phyloP scores from a whole-genome alignment of 1,140 invertebrate genomes.

The Babylonia areolata region DNA sequence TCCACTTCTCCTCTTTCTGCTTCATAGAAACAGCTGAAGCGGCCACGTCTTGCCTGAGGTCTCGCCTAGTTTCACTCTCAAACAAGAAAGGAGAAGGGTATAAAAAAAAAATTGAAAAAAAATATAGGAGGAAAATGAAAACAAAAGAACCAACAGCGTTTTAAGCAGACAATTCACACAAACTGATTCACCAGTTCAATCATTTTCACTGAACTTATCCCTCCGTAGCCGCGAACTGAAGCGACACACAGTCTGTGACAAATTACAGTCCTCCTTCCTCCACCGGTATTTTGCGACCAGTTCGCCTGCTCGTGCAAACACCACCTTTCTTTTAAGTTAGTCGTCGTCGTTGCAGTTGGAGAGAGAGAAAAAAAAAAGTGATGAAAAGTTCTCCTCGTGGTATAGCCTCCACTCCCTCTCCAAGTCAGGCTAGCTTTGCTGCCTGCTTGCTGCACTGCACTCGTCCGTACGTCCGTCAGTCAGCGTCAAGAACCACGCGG shows the following conservation, averaged over 20 bases:
- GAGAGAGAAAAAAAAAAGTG: not conserved
- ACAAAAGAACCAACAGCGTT: not conserved
- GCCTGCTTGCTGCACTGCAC: not conserved
- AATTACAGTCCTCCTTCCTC: not conserved
- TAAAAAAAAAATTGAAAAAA: not conserved
- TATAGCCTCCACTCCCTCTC: not conserved
- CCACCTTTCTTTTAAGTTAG: not conserved
- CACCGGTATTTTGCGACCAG: too few species aligned
- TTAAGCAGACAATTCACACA: not conserved
- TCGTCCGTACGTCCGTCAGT: not conserved
- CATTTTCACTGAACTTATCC: too few species aligned
- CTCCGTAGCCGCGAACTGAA: too few species aligned
- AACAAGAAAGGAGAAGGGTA: too few species aligned
- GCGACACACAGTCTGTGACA: not conserved
- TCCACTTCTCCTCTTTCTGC: too few species aligned
- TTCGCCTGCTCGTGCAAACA: too few species aligned
- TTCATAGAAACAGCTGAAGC: too few species aligned
- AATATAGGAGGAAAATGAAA: not conserved
- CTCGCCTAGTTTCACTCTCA: too few species aligned
- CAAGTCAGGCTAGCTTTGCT: too few species aligned
- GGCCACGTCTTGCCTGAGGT: too few species aligned
- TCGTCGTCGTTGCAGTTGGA: not conserved
- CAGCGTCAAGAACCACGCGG: not conserved
- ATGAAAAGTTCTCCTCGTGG: conserved; percentile 15
- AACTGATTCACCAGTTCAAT: too few species aligned